These are phyloP conservation scores for Gambusia yucatana DNA, from an alignment of 2,797 vertebrate genomes.

Conservation along the genomic window DNA sequence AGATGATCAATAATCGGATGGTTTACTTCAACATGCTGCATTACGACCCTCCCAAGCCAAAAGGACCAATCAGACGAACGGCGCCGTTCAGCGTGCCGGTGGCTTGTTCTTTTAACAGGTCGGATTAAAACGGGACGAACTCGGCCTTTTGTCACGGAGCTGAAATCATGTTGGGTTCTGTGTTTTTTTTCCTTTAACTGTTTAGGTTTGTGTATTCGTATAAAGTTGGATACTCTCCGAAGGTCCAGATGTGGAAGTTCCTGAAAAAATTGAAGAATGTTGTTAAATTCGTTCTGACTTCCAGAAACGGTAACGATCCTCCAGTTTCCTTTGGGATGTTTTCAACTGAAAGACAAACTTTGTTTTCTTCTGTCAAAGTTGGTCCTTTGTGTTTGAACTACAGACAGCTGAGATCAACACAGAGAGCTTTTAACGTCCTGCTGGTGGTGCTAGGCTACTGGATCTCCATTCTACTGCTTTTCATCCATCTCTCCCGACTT, in stretches of 20 bases:
- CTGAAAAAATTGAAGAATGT: slow-evolving; percentile 62
- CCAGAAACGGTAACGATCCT: slow-evolving; percentile 66
- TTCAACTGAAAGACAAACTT: background rate
- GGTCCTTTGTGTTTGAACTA: background rate
- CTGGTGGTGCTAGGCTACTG: background rate
- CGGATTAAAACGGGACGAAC: background rate
- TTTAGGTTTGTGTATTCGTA: slow-evolving; percentile 78
- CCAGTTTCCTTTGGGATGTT: background rate
- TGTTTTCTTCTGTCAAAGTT: background rate
- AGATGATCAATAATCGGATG: slow-evolving; percentile 70
- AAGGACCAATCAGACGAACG: slow-evolving; percentile 60
- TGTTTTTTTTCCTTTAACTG: background rate
- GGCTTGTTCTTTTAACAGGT: slow-evolving; percentile 75
- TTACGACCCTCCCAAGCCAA: slow-evolving; percentile 48
- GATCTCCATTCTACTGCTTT: background rate
- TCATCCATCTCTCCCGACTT: background rate
- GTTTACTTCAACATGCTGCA: slow-evolving; percentile 70
- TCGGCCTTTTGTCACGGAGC: background rate
- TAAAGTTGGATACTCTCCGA: slow-evolving; percentile 75
- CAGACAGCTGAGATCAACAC: background rate
- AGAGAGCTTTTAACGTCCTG: background rate
- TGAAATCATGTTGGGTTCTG: background rate
- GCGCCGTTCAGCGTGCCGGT: slow-evolving; percentile 60
- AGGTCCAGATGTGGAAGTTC: slow-evolving; percentile 45
- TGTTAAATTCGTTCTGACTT: slow-evolving; percentile 51